phyloP scores from a whole-genome alignment of 2,797 vertebrate genomes.

The Buphagus erythrorhynchus region DNA sequence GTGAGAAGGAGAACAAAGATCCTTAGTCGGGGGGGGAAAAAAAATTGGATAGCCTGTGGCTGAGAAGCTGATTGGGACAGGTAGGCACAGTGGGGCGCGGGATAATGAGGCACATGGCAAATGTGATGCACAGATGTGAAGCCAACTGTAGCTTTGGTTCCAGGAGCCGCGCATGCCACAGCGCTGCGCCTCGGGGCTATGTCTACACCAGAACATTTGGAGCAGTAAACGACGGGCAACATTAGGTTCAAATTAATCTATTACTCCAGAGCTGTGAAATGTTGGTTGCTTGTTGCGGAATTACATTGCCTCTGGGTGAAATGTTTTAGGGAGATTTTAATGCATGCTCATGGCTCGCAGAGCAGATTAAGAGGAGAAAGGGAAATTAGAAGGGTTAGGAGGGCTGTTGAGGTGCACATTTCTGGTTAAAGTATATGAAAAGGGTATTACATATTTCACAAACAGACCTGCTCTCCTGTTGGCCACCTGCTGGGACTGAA shows the following conservation, averaged over 20 bases:
- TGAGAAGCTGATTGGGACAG: slow-evolving; percentile 86
- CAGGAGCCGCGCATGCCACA: slow-evolving; percentile 82
- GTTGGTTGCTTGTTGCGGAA: slow-evolving; percentile 86
- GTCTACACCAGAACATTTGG: slow-evolving; percentile 87
- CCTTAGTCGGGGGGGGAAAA: slow-evolving; percentile 77
- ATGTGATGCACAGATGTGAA: slow-evolving; percentile 91
- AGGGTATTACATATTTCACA: slow-evolving; percentile 86
- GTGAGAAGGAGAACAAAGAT: slow-evolving; percentile 89
- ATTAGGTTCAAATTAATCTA: slow-evolving; percentile 89
- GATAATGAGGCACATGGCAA: slow-evolving; percentile 86
- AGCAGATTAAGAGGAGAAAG: slow-evolving; percentile 87
- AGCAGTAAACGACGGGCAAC: slow-evolving; percentile 85
- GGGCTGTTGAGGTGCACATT: slow-evolving; percentile 80
- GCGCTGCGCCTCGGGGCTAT: slow-evolving; percentile 82
- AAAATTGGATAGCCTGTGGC: slow-evolving; percentile 85
- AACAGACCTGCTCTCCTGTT: slow-evolving; percentile 80
- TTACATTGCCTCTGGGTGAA: slow-evolving; percentile 85
- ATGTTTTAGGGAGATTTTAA: slow-evolving; percentile 89
- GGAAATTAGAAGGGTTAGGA: slow-evolving; percentile 86
- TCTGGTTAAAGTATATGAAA: slow-evolving; percentile 89
- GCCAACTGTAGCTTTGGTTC: slow-evolving; percentile 84
- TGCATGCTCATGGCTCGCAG: slow-evolving; percentile 87
- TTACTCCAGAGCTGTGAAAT: slow-evolving; percentile 89
- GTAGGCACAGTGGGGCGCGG: slow-evolving; percentile 87
- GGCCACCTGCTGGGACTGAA: slow-evolving; percentile 88